Percentiles rank a stretch among this genome's conserved stretches.
Evolutionary conservation across 2,888 invertebrate genomes (phyloP).

Genomic region (Eupeodes latifasciatus): DNA sequence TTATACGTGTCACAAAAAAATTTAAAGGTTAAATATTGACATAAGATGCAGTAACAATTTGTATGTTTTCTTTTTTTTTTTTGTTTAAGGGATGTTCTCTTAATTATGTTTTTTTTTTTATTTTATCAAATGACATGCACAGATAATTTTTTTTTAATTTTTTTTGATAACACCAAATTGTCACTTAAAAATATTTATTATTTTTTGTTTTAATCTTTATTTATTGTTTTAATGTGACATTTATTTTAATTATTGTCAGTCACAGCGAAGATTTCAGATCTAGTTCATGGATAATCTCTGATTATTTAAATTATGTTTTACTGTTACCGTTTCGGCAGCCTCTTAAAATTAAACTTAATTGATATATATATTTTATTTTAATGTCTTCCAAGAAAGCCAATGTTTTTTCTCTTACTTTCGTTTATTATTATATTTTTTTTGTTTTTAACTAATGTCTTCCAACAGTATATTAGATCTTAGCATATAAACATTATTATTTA

Average conservation of each 20-base stretch:
- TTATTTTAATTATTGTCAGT: constrained; percentile 83
- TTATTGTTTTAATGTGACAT: constrained; percentile 70
- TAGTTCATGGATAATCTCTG: constrained; percentile 72
- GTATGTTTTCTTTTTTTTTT: background rate
- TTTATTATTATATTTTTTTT: background rate
- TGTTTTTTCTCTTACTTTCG: constrained; percentile 77
- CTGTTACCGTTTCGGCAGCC: constrained; percentile 69
- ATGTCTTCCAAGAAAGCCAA: constrained; percentile 82
- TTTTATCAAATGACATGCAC: constrained; percentile 20
- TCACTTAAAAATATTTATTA: constrained; percentile 56
- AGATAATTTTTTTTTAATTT: background rate
- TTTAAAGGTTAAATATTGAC: constrained; percentile 71
- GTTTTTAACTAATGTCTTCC: constrained; percentile 78
- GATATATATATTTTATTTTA: constrained; percentile 70
- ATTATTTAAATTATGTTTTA: constrained; percentile 55
- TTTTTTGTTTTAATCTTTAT: constrained; percentile 48
- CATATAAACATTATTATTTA: constrained; percentile 81
- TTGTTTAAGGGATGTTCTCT: constrained; percentile 9
- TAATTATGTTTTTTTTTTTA: background rate
- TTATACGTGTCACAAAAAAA: constrained; percentile 69
- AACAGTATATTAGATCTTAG: constrained; percentile 75
- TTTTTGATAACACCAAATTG: constrained; percentile 34
- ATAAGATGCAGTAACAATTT: constrained; percentile 72
- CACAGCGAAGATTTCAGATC: constrained; percentile 83
- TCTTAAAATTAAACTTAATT: constrained; percentile 61